These are phyloP conservation scores for Perccottus glenii DNA, from an alignment of 2,113 vertebrate species.

Conservation along the genomic window DNA sequence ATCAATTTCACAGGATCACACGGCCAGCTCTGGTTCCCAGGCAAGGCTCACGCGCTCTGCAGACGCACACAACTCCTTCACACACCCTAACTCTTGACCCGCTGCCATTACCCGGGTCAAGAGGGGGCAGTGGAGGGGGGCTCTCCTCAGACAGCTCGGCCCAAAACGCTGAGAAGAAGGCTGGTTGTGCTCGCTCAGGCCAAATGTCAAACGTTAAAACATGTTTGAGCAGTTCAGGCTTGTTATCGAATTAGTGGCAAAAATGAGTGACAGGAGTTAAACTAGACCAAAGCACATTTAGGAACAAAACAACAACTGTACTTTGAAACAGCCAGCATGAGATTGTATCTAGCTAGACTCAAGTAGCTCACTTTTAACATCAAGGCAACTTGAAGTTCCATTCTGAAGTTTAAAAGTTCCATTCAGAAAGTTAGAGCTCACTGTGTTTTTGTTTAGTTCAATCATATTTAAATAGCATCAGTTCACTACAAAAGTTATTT, in stretches of 20 bases:
- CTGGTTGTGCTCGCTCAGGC: conserved; percentile 20
- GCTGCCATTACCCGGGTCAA: conserved; percentile 75
- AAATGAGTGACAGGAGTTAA: conserved; percentile 45
- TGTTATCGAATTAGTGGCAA: conserved; percentile 69
- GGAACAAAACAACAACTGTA: not conserved
- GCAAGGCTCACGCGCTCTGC: conserved; percentile 65
- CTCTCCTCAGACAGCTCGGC: not conserved
- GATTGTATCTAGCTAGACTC: too few relatives aligned
- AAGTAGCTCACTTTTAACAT: not conserved
- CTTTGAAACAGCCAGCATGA: too few relatives aligned
- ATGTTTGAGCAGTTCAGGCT: conserved; percentile 66
- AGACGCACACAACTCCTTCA: conserved; percentile 61
- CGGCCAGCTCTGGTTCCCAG: conserved; percentile 73
- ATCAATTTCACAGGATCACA: conserved; percentile 78
- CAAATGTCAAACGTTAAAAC: conserved; percentile 77
- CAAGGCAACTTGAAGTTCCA: not conserved
- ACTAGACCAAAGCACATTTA: not conserved
- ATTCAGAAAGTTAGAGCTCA: not conserved
- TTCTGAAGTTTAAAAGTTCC: not conserved
- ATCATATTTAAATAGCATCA: not conserved
- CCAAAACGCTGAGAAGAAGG: not conserved
- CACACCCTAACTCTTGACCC: conserved; percentile 77
- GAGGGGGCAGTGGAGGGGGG: conserved; percentile 25
- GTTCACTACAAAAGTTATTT: not conserved
- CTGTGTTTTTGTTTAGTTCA: not conserved